Base-by-base conservation (phyloP, 2,888 invertebrate genomes). In the Apamea sordens region DNA sequence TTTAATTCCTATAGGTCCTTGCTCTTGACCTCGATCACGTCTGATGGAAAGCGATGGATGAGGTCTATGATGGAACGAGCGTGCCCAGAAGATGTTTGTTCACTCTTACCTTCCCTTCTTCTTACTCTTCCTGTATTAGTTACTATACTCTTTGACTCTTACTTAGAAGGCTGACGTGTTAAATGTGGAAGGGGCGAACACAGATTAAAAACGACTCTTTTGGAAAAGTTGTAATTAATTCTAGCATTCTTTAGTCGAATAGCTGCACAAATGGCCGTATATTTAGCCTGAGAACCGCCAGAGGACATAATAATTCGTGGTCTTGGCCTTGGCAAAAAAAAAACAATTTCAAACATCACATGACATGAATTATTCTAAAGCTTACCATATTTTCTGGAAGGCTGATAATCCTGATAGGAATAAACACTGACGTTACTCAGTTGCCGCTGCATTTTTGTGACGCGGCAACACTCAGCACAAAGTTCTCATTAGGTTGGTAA, bases 401-500 rank as follows among this genome's bases (percentile, higher is more conserved):
- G 97, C 90, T 97, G 97, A 90, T 97, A 96, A 68, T 97, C 97
- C 92, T 96, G 96, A 86, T 97, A 97, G 18, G 96, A 95, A 76
- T 95, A 94, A 85, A 94, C 92, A 91, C 96, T 96, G 84, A 96
- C 96, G 90, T 97, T 97, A 92, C 96, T 97, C 89, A 96, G 92
- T 93, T 95, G 97, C 77, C 96, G 93, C 93, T 96, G 95, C 96
- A 95, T 95, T 81, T 89, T 89, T 87, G 75, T 87, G 65, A 83
- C 21, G 87, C 92, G 89, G 90, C 92, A 91, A 91, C 90, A 90
- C 88, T 88, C 81, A 86, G 86, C 84, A 84, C 88, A 89, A 73
- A 86, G 84, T 87, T 90, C 82, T 89, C 90, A 92, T 90, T 87
- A 86, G 91, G 87, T 89, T 90, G 86, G 88, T 80, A 89, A 83